Conservation (phyloP, 2,888 invertebrate genomes). For the Pantelozetes paolii region DNA sequence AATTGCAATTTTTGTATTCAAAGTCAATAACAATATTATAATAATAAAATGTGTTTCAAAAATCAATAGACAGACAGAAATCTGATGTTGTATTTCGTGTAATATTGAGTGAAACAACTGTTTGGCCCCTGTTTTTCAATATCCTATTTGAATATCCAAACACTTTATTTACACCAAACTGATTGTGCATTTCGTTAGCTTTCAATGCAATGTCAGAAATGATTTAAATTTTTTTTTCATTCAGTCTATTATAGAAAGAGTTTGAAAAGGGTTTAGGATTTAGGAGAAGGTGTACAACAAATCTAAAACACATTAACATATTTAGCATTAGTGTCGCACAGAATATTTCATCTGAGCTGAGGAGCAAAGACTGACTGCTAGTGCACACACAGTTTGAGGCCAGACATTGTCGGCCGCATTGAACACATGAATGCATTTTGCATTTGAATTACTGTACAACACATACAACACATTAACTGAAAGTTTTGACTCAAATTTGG, state of each 20-base stretch:
- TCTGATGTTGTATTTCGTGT: too few relatives aligned
- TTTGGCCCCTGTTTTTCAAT: too few relatives aligned
- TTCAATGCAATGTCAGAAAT: neutral
- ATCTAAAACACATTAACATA: slow-evolving; percentile 13
- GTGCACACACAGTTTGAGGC: neutral
- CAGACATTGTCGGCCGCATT: neutral
- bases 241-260: neutral
- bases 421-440: neutral
- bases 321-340: slow-evolving; percentile 16
- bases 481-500: neutral
- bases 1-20: too few relatives aligned
- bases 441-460: neutral
- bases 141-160: slow-evolving; percentile 11
- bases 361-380: neutral
- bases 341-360: neutral
- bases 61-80: too few relatives aligned
- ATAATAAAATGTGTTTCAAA: too few relatives aligned
- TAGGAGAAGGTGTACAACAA: neutral
- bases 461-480: neutral
- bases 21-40: too few relatives aligned
- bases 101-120: too few relatives aligned
- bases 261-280: neutral
- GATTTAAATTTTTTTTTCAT: neutral
- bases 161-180: slow-evolving; percentile 11
- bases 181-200: neutral